Conservation (phyloP, 2,888 invertebrate genomes). For the Tubulanus polymorphus region DNA sequence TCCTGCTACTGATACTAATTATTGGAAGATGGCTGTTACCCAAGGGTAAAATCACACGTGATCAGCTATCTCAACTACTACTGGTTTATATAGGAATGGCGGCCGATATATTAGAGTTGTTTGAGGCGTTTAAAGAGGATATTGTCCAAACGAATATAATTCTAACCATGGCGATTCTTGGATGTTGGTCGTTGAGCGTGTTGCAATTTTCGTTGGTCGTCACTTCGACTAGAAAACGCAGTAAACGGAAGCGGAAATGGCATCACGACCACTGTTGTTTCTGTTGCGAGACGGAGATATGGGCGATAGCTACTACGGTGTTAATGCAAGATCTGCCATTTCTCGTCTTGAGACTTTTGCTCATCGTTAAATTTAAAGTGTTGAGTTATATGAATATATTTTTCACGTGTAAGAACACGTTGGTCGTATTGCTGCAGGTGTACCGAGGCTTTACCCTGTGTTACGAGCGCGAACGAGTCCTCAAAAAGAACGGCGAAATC, state of each 20-base stretch:
- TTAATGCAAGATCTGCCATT: constrained; percentile 20
- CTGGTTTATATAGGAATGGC: constrained; percentile 46
- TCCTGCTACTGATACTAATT: constrained; percentile 29
- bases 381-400: constrained; percentile 91
- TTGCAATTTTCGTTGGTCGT: constrained; percentile 58
- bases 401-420: constrained; percentile 82
- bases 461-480: too few species aligned
- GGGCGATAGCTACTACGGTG: constrained; percentile 16
- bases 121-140: constrained; percentile 74
- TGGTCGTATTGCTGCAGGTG: constrained; percentile 79
- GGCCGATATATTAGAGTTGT: constrained; percentile 66
- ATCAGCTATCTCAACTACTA: constrained; percentile 40
- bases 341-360: constrained; percentile 58
- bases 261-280: constrained; percentile 2
- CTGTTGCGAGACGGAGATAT: constrained; percentile 15
- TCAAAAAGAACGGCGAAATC: too few species aligned
- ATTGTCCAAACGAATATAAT: constrained; percentile 61
- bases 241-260: constrained; percentile 14
- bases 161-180: constrained; percentile 57
- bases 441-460: constrained; percentile 57
- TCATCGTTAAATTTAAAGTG: constrained; percentile 79
- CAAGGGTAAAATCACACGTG: constrained; percentile 32
- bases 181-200: constrained; percentile 47
- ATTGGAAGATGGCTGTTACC: constrained; percentile 36
- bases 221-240: constrained; percentile 27